Percentiles rank a stretch among this genome's conserved stretches.
Evolutionary conservation across 2,113 vertebrate genomes (phyloP).

Genomic region (Lasiurus borealis): DNA sequence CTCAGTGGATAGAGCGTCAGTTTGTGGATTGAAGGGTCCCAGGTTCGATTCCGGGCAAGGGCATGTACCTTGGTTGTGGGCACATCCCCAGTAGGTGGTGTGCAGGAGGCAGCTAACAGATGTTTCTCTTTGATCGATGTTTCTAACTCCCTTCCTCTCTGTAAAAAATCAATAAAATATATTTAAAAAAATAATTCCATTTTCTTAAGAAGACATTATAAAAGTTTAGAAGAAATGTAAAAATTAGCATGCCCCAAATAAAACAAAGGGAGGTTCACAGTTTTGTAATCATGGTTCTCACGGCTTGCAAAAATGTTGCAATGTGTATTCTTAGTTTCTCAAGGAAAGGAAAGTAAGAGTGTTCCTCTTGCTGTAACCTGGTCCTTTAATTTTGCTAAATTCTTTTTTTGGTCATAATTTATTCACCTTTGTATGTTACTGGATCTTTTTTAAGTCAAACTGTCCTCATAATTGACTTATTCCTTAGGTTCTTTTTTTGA

Average conservation of each 20-base stretch:
- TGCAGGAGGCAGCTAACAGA: no score
- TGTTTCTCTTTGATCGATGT: no score
- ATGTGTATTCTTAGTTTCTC: slow-evolving; percentile 11
- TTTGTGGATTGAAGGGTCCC: no score
- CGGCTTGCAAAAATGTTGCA: background rate
- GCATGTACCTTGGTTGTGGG: no score
- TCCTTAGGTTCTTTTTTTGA: background rate
- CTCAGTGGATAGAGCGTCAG: no score
- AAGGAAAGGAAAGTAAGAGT: background rate
- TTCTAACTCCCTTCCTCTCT: no score
- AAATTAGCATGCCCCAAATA: background rate
- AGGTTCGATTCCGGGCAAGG: no score
- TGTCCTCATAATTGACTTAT: background rate
- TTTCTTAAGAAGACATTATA: slow-evolving; percentile 42
- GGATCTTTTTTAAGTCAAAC: background rate
- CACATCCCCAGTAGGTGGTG: no score
- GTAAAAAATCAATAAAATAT: no score
- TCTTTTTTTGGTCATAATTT: slow-evolving; percentile 33
- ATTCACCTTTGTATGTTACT: background rate
- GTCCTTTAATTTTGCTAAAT: slow-evolving; percentile 37
- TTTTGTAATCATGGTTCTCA: background rate
- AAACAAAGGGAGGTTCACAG: background rate
- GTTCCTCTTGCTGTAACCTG: background rate
- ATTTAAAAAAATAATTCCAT: no score
- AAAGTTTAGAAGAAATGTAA: slow-evolving; percentile 12